Evolutionary conservation across 37 sponge, comb jelly and placozoan genomes (phyloP).

Genomic region (Axinella damicornis): DNA sequence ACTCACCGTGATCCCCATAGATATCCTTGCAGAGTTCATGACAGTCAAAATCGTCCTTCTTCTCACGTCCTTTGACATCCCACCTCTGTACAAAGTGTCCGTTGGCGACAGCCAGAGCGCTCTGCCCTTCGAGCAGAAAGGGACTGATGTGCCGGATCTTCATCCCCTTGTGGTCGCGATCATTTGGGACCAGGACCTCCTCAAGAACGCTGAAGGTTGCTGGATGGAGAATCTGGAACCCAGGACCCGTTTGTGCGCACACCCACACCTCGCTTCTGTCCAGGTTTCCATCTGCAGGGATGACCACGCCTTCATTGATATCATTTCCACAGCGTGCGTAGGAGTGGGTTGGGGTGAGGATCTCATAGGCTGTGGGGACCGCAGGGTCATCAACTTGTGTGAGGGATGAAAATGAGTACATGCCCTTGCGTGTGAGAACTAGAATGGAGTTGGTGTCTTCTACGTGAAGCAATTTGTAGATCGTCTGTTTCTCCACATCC

Average conservation of each 20-base stretch:
- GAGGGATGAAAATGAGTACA: slow-evolving; percentile 30
- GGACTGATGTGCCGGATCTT: slow-evolving; percentile 19
- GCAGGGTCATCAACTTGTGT: background rate
- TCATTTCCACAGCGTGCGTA: background rate
- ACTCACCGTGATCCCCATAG: slow-evolving; percentile 13
- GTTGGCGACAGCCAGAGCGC: slow-evolving; percentile 29
- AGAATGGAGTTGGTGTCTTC: slow-evolving; percentile 1
- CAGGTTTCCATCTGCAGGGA: background rate
- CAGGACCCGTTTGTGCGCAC: slow-evolving; percentile 8
- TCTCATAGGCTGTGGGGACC: background rate
- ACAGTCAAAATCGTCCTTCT: slow-evolving; percentile 6
- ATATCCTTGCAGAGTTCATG: slow-evolving; percentile 1
- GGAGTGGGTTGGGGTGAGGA: background rate
- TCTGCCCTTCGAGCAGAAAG: background rate
- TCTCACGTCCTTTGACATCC: slow-evolving; percentile 7
- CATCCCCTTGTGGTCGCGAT: background rate
- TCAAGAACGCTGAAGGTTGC: background rate
- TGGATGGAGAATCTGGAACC: slow-evolving; percentile 13
- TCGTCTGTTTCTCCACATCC: background rate
- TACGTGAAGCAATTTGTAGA: slow-evolving; percentile 25
- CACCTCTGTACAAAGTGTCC: slow-evolving; percentile 19
- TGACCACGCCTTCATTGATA: slow-evolving; percentile 31
- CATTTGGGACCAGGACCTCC: background rate
- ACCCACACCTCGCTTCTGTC: slow-evolving; percentile 38
- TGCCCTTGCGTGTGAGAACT: slow-evolving; percentile 32